Conservation (phyloP, 2,113 vertebrate species). For the Rhinoderma darwinii region DNA sequence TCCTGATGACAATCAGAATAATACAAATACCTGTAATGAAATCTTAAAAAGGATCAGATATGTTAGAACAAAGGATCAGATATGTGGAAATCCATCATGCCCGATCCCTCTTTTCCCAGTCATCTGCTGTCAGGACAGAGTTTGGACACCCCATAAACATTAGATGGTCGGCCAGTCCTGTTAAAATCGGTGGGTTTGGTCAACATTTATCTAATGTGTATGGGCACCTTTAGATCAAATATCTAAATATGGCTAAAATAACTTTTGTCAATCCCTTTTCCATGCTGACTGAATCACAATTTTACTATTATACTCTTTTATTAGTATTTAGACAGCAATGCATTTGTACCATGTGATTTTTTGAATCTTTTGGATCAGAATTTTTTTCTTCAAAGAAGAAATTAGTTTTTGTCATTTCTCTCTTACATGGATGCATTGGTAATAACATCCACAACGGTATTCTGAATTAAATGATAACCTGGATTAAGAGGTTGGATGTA, state of each 20-base stretch:
- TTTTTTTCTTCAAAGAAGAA: constrained; percentile 69
- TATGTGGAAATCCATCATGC: no score
- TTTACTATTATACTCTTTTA: background rate
- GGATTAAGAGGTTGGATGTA: constrained; percentile 84
- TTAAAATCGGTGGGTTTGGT: no score
- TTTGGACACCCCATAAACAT: no score
- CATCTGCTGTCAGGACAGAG: no score
- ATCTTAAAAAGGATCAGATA: background rate
- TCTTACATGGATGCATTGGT: constrained; percentile 79
- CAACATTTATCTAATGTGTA: no score
- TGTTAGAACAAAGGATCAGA: no score
- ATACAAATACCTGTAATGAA: background rate
- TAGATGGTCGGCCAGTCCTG: no score
- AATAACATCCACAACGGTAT: constrained; percentile 73
- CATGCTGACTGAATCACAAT: constrained; percentile 56
- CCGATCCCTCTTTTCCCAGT: no score
- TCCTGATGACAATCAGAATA: constrained; percentile 2
- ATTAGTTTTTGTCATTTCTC: constrained; percentile 68
- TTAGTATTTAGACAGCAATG: constrained; percentile 60
- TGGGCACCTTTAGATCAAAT: constrained; percentile 36
- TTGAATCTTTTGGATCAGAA: constrained; percentile 68
- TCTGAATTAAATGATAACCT: constrained; percentile 83
- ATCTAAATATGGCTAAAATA: constrained; percentile 54
- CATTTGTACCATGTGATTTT: constrained; percentile 69
- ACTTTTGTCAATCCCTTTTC: constrained; percentile 85